Evolutionary conservation across 1,140 invertebrate genomes (phyloP).

Genomic region (Rhagoletis zephyria): DNA sequence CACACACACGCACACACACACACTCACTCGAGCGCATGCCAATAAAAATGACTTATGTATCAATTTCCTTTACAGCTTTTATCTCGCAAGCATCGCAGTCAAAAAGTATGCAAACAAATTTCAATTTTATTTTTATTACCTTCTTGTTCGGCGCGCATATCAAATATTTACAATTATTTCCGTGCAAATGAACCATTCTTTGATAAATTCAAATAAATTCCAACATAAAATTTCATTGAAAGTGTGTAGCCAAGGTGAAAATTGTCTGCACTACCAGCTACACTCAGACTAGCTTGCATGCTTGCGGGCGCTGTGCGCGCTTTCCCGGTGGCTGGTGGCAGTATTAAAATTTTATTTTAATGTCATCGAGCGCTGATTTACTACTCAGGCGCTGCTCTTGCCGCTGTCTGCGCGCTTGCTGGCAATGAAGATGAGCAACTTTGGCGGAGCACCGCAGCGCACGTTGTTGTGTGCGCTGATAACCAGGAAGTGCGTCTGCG

Average conservation of each 20-base stretch:
- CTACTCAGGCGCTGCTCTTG: slow-evolving; percentile 55
- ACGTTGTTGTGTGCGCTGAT: slow-evolving; percentile 11
- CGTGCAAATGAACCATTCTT: slow-evolving; percentile 52
- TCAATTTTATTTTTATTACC: slow-evolving; percentile 55
- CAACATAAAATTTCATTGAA: slow-evolving; percentile 15
- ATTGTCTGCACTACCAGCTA: slow-evolving; percentile 57
- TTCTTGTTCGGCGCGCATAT: neutral
- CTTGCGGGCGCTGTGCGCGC: slow-evolving; percentile 4
- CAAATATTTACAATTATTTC: slow-evolving; percentile 55
- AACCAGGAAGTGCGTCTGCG: slow-evolving; percentile 24
- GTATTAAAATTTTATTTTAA: slow-evolving; percentile 74
- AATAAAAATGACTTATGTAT: slow-evolving; percentile 55
- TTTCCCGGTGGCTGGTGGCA: slow-evolving; percentile 24
- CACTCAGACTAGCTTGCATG: slow-evolving; percentile 55
- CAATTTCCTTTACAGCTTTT: slow-evolving; percentile 29
- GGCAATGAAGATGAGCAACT: slow-evolving; percentile 17
- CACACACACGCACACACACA: neutral
- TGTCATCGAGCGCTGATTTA: slow-evolving; percentile 73
- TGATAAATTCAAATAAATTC: slow-evolving; percentile 51
- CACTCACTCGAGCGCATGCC: neutral
- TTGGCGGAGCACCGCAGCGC: no score
- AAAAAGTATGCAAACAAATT: slow-evolving; percentile 52
- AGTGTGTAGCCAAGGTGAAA: slow-evolving; percentile 70
- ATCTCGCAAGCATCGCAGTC: neutral
- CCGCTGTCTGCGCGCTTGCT: slow-evolving; percentile 4